Base-by-base conservation (phyloP, 2,797 vertebrate species). In the Sciaenops ocellatus region DNA sequence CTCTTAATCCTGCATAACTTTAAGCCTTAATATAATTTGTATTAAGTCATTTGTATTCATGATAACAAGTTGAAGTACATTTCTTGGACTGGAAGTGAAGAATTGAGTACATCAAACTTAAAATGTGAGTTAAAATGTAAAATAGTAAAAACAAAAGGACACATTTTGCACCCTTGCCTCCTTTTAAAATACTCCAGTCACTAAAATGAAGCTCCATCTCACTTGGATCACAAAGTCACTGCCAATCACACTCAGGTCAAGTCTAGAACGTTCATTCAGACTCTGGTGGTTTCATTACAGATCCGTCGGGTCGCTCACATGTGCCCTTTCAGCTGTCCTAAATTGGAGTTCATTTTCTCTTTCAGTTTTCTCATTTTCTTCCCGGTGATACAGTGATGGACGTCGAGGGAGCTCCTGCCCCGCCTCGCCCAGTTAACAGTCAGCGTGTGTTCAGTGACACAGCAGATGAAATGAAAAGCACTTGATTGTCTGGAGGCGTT, bases 401-500 rank as follows among this genome's bases (percentile, higher is more conserved):
- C 56, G 26, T 1, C 2, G 30, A 68, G 69, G 61, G 72, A 85
- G 62, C 75, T 65, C 13, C 7, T 0, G 76, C 55, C 61, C 62
- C 28, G 20, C 56, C 26, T 56, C 20, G 1, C 26, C 60, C 61
- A 4, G 77, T 86, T 68, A 69, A 61, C 78, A 78, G 84, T 86
- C 84, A 52, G 80, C 63, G 3, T 61, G 82, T 38, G 48, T 77
- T 83, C 75, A 6, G 71, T 48, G 65, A 76, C 72, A 38, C 65
- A 79, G 78, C 81, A 72, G 76, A 83, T 76, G 70, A 87, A 90
- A 77, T 76, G 71, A 87, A 83, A 80, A 82, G 73, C 76, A 46
- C 73, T 84, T 13, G 79, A 86, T 73, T 80, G 87, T 92, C 90
- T 77, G 67, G 82, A 85, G 88, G 91, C 83, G 61, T 86, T 90